Conservation (phyloP, 2,888 invertebrate genomes). For the Eudemis profundana region DNA sequence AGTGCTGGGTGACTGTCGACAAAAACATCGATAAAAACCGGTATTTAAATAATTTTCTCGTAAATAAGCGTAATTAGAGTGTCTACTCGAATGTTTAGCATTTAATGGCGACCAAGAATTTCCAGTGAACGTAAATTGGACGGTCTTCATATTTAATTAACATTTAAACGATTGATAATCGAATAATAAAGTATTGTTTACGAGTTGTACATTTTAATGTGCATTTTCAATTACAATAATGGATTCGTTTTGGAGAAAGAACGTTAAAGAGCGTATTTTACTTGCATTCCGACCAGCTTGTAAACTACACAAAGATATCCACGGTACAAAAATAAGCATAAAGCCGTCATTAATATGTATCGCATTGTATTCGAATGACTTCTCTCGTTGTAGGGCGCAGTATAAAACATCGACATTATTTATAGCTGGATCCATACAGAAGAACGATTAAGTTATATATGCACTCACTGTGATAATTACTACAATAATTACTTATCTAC, state of each 20-base stretch:
- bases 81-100: slow-evolving; percentile 4
- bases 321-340: not conserved
- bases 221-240: not conserved
- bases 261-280: not conserved
- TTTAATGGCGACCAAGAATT: slow-evolving; percentile 20
- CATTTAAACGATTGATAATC: slow-evolving; percentile 15
- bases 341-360: too few relatives aligned
- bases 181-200: slow-evolving; percentile 16
- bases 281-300: not conserved
- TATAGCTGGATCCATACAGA: too few relatives aligned
- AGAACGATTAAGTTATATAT: too few relatives aligned
- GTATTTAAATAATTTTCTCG: slow-evolving; percentile 29
- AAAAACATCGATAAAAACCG: slow-evolving; percentile 9
- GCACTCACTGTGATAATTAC: too few relatives aligned
- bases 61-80: slow-evolving; percentile 28
- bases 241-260: not conserved
- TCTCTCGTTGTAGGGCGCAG: too few relatives aligned
- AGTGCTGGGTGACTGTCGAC: slow-evolving; percentile 52
- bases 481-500: too few relatives aligned
- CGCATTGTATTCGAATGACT: not conserved
- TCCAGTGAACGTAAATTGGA: slow-evolving; percentile 15
- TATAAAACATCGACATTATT: too few relatives aligned
- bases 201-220: slow-evolving; percentile 1
- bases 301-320: slow-evolving; percentile 8
- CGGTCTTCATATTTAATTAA: slow-evolving; percentile 23